Base-by-base conservation (phyloP, 2,888 invertebrate species). In the Cantharis nigra region DNA sequence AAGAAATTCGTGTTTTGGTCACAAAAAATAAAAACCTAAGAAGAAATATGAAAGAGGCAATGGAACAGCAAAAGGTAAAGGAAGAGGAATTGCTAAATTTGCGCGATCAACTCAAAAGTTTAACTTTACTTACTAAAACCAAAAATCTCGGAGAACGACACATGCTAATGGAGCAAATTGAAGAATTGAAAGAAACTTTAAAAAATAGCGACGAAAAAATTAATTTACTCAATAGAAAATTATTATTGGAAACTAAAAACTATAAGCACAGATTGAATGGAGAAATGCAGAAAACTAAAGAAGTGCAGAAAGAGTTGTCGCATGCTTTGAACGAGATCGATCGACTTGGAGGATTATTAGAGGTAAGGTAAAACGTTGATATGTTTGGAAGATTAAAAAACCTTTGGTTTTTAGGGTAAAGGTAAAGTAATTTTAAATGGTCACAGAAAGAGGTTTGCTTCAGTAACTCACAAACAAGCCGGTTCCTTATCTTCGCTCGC, bases 61-160 rank as follows among this genome's bases (percentile, higher is more conserved):
- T 90, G 28, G 91, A 91, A 79, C 91, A 91, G 83, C 85, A 95
- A 11, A 95, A 95, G 84, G 92, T 92, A 74, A 92, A 93, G 81
- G 95, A 95, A 80, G 90, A 91, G 79, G 93, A 94, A 84, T 88
- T 94, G 69, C 90, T 92, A 79, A 90, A 91, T 75, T 85, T 94
- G 33, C 92, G 90, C 83, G 93, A 93, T 82, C 94, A 95, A 82
- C 92, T 95, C 80, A 92, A 91, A 80, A 94, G 94, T 85, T 89
- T 95, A 69, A 86, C 92, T 80, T 92, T 93, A 81, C 88, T 96
- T 26, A 94, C 93, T 81, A 94, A 92, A 85, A 94, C 95, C 82
- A 93, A 92, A 83, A 92, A 93, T 84, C 91, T 96, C 9, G 91
- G 90, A 13, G 95, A 95, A 82, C 91, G 95, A 20, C 95, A 95